phyloP scores from a whole-genome alignment of 2,888 invertebrate genomes.

The Stenolophus ochropezus region DNA sequence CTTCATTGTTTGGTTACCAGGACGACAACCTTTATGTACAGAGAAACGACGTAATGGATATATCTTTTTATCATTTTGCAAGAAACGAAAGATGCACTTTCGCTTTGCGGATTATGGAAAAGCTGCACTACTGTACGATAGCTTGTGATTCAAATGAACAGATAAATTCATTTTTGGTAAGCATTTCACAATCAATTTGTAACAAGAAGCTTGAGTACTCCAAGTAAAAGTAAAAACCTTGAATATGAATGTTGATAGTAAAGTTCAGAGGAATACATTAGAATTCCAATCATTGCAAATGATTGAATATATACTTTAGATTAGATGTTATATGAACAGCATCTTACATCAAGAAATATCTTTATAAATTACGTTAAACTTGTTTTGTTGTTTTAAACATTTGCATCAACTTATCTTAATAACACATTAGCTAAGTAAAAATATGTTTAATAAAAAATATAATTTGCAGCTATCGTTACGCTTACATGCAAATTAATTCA shows the following conservation, averaged over 20 bases:
- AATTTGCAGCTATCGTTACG: too few relatives aligned
- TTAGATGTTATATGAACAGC: background rate
- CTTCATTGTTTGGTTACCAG: too few relatives aligned
- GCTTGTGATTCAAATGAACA: background rate
- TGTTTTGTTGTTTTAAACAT: too few relatives aligned
- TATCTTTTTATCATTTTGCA: background rate
- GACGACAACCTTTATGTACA: too few relatives aligned
- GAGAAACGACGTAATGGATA: too few relatives aligned
- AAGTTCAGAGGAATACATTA: conserved; percentile 55
- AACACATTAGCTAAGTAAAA: too few relatives aligned
- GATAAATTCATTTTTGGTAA: background rate
- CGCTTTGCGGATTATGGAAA: background rate
- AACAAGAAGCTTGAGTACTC: background rate
- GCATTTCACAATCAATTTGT: background rate
- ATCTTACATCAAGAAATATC: background rate
- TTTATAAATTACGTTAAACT: background rate
- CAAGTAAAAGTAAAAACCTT: conserved; percentile 65
- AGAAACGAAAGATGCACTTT: background rate
- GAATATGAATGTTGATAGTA: conserved; percentile 48
- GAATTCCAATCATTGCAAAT: background rate
- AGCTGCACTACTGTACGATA: background rate
- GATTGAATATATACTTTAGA: background rate
- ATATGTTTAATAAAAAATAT: too few relatives aligned
- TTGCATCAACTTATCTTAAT: too few relatives aligned
- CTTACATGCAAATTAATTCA: too few relatives aligned